Evolutionary conservation across 1,140 invertebrate genomes (phyloP).

Genomic region (Paraescarpia echinospica): DNA sequence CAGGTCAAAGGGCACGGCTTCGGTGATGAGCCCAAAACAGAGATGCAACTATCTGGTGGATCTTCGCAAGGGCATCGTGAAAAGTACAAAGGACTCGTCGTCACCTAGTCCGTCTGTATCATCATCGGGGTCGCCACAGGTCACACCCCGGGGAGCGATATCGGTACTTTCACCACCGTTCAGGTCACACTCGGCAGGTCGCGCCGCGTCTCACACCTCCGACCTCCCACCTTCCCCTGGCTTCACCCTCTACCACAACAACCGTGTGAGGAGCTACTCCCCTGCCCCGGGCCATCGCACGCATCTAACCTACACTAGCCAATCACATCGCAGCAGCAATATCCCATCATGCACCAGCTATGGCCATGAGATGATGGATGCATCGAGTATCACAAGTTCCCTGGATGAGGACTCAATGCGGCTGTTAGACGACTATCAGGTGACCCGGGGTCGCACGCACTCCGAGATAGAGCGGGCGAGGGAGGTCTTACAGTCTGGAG

Average conservation of each 20-base stretch:
- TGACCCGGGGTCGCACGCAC: slow-evolving; percentile 9
- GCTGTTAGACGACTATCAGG: slow-evolving; percentile 15
- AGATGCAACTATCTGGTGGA: slow-evolving; percentile 2
- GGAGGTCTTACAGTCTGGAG: background rate
- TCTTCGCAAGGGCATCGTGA: background rate
- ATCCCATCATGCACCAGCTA: background rate
- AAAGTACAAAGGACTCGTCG: background rate
- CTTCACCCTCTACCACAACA: background rate
- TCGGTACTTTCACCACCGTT: background rate
- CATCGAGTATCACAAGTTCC: slow-evolving; percentile 10
- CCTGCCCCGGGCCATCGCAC: background rate
- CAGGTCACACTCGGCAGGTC: slow-evolving; percentile 2
- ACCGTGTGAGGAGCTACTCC: background rate
- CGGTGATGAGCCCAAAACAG: slow-evolving; percentile 9
- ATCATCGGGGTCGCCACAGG: background rate
- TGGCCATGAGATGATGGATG: background rate
- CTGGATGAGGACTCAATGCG: slow-evolving; percentile 12
- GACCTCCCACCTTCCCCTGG: too few species aligned
- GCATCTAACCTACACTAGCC: background rate
- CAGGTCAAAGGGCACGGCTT: background rate
- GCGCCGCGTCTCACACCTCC: background rate
- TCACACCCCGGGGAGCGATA: slow-evolving; percentile 2
- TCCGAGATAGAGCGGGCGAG: slow-evolving; percentile 10
- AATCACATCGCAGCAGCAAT: background rate
- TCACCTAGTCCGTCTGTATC: slow-evolving; percentile 1